A percentile compares a stretch with the other conserved stretches of the same genome.
phyloP scores from a whole-genome alignment of 2,113 vertebrate genomes.

The Brachirus orientalis region DNA sequence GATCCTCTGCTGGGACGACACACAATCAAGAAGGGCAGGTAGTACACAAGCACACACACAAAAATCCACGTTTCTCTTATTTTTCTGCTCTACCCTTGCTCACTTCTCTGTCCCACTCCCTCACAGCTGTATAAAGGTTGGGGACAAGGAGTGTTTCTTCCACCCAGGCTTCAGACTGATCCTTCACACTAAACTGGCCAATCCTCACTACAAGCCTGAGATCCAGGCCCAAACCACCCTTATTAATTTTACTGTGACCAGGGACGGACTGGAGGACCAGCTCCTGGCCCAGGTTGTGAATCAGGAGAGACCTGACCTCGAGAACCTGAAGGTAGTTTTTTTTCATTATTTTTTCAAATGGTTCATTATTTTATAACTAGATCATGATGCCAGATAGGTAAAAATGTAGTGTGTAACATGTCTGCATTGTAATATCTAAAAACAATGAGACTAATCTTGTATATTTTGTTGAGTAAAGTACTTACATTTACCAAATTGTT shows the following conservation, averaged over 20 bases:
- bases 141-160: constrained; percentile 80
- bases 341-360: too few species aligned
- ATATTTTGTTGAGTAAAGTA: too few species aligned
- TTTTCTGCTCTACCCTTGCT: not conserved
- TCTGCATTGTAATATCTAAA: too few species aligned
- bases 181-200: constrained; percentile 83
- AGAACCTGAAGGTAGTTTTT: constrained; percentile 79
- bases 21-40: constrained; percentile 85
- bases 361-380: too few species aligned
- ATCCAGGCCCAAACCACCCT: constrained; percentile 83
- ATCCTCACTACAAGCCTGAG: constrained; percentile 81
- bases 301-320: constrained; percentile 79
- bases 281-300: constrained; percentile 80
- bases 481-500: too few species aligned
- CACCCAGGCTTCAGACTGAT: constrained; percentile 81
- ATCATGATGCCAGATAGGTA: too few species aligned
- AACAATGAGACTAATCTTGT: too few species aligned
- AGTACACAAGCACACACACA: constrained; percentile 13
- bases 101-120: not conserved
- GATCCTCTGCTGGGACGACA: constrained; percentile 80
- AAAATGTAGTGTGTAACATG: too few species aligned
- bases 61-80: not conserved
- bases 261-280: constrained; percentile 79
- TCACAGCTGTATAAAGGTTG: constrained; percentile 83
- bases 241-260: constrained; percentile 80